Evolutionary conservation across 2,888 invertebrate species (phyloP).

Genomic region (Agrotis ipsilon): DNA sequence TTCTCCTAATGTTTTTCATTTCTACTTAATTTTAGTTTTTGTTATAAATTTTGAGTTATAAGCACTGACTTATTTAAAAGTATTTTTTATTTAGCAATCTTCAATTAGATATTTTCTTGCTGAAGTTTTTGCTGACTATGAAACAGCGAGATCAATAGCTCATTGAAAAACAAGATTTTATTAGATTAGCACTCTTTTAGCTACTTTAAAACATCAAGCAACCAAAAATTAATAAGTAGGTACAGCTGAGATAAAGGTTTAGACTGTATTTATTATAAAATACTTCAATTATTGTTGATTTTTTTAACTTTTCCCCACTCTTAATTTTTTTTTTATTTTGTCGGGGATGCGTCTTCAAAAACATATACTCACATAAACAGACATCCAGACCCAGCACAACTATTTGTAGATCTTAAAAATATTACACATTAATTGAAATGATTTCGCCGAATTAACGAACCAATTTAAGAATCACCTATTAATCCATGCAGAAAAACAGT

Average conservation of each 20-base stretch:
- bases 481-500: slow-evolving; percentile 72
- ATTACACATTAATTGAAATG: neutral
- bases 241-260: too few species aligned
- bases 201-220: neutral
- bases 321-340: too few species aligned
- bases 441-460: slow-evolving; percentile 11
- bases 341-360: too few species aligned
- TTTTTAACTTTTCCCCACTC: too few species aligned
- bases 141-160: neutral
- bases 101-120: neutral
- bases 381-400: too few species aligned
- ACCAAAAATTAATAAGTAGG: too few species aligned
- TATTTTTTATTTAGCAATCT: neutral
- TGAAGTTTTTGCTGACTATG: neutral
- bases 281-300: too few species aligned
- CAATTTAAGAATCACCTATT: slow-evolving; percentile 20
- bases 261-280: too few species aligned
- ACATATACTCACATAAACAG: too few species aligned
- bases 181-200: neutral
- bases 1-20: neutral
- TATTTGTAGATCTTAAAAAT: too few species aligned
- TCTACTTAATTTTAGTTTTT: neutral
- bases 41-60: neutral
- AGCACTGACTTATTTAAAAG: neutral
- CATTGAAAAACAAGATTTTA: neutral